These are phyloP conservation scores for Leucophora obtusa DNA, from an alignment of 2,888 invertebrate genomes.

Conservation along the genomic window DNA sequence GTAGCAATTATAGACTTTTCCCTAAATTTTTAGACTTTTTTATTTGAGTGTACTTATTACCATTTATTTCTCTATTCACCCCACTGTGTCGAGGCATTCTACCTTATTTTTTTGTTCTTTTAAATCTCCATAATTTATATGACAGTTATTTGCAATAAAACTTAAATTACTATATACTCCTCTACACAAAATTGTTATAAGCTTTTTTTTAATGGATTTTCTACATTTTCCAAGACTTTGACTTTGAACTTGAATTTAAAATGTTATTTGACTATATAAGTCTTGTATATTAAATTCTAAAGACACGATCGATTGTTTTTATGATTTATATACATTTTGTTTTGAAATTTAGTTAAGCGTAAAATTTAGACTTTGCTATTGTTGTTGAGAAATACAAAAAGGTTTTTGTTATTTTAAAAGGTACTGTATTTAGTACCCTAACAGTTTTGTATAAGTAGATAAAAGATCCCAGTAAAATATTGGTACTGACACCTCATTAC, in stretches of 20 bases:
- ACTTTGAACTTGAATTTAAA: slow-evolving; percentile 59
- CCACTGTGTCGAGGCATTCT: background rate
- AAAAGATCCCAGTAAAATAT: no score
- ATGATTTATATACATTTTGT: slow-evolving; percentile 25
- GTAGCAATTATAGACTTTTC: no score
- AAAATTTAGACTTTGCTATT: slow-evolving; percentile 5
- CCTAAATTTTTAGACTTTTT: no score
- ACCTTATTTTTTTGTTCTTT: background rate
- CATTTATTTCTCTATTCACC: no score
- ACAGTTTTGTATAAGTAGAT: no score
- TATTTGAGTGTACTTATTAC: no score
- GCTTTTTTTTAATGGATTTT: background rate
- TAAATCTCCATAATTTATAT: slow-evolving; percentile 40
- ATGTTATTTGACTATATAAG: background rate
- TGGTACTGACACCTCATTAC: no score
- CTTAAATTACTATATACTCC: background rate
- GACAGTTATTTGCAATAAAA: slow-evolving; percentile 32
- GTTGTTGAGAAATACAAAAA: background rate
- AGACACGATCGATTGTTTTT: slow-evolving; percentile 17
- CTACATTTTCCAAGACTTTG: slow-evolving; percentile 44
- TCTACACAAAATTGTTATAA: background rate
- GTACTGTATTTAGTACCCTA: no score
- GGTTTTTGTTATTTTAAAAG: background rate
- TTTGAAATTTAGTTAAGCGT: slow-evolving; percentile 30
- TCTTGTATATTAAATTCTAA: background rate